A percentile compares a stretch with the other conserved stretches of the same genome.
phyloP scores from a whole-genome alignment of 2,797 vertebrate species.

The Mormyrus proboscirostris region DNA sequence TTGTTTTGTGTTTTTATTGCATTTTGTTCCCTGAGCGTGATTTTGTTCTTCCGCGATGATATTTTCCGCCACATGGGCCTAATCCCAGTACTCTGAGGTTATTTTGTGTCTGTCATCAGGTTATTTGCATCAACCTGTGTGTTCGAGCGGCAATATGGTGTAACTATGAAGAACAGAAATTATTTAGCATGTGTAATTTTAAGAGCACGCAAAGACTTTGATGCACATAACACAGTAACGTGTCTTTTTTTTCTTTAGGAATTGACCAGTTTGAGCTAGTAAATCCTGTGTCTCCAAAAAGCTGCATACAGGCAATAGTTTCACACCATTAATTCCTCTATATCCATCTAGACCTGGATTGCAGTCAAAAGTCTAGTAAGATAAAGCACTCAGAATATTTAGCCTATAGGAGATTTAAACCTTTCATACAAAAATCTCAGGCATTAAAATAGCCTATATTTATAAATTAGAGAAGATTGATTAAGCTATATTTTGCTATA shows the following conservation, averaged over 20 bases:
- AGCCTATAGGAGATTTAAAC: neutral
- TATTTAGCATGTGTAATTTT: neutral
- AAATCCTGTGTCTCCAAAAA: neutral
- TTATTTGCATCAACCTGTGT: neutral
- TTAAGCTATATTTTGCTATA: neutral
- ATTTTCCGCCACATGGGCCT: neutral
- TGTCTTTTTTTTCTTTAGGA: neutral
- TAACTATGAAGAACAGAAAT: neutral
- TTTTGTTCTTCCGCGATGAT: neutral
- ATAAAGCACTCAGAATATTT: neutral
- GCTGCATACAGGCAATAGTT: neutral
- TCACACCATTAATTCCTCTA: neutral
- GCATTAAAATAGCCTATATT: neutral
- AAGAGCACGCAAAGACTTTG: neutral
- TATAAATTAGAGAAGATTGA: neutral
- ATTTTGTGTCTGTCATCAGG: neutral
- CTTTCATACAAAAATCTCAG: neutral
- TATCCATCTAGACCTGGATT: neutral
- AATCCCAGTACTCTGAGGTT: neutral
- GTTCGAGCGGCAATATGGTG: neutral
- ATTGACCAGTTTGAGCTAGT: neutral
- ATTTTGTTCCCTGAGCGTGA: neutral
- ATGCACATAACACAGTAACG: neutral
- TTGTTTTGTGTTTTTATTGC: constrained; percentile 23
- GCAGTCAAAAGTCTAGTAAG: neutral